Conservation (phyloP, 2,113 vertebrate genomes). For the Sardina pilchardus region DNA sequence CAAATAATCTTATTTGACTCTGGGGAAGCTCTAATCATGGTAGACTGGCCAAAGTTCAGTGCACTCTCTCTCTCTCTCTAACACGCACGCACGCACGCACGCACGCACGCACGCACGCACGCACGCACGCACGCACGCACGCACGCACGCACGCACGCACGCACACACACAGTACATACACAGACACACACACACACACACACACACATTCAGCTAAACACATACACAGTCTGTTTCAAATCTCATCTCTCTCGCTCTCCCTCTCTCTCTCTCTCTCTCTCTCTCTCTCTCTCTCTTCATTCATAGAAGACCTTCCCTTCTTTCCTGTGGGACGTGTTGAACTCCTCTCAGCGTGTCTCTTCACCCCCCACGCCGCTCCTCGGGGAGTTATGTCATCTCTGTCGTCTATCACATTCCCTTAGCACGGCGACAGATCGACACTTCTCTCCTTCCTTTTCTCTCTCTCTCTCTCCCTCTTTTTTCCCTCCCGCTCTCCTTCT, state of each 20-base stretch:
- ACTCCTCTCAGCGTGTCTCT: too few relatives aligned
- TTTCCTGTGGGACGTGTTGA: too few relatives aligned
- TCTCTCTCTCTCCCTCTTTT: not conserved
- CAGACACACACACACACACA: constrained; percentile 1
- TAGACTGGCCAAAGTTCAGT: constrained; percentile 15
- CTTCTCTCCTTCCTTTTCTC: not conserved
- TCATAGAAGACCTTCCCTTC: not conserved
- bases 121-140: not conserved
- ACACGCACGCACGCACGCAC: not conserved
- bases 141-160: not conserved
- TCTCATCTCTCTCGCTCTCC: not conserved
- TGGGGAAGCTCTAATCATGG: not conserved
- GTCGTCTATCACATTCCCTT: not conserved
- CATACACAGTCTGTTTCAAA: not conserved
- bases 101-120: not conserved
- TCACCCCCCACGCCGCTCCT: too few relatives aligned
- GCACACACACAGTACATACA: not conserved
- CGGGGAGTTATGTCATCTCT: not conserved
- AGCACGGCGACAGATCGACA: too few relatives aligned
- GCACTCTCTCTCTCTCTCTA: constrained; percentile 20
- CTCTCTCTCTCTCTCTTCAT: not conserved
- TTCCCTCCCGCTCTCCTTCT: not conserved
- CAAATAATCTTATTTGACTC: constrained; percentile 46
- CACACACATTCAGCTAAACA: not conserved
- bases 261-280: not conserved